Conservation (phyloP, 2,888 invertebrate genomes). For the Diplazon laetatorius region DNA sequence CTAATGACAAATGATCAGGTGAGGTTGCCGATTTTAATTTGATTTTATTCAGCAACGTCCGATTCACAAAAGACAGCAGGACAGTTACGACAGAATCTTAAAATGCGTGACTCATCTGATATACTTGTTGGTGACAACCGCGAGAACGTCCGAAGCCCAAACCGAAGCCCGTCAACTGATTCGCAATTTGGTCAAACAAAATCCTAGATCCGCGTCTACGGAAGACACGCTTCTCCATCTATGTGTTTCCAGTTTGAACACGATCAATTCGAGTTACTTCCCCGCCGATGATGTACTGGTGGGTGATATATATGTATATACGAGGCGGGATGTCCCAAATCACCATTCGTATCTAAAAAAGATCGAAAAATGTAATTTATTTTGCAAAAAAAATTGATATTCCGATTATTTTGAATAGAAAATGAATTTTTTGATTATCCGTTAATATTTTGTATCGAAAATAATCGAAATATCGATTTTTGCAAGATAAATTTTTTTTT, state of each 20-base stretch:
- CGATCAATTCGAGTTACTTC: slow-evolving; percentile 90
- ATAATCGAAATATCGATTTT: too few relatives aligned
- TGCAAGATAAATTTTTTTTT: slow-evolving; percentile 15
- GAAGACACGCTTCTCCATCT: slow-evolving; percentile 94
- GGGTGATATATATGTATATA: slow-evolving; percentile 70
- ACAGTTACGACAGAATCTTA: slow-evolving; percentile 91
- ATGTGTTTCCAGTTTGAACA: slow-evolving; percentile 90
- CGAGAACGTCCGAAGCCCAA: slow-evolving; percentile 83
- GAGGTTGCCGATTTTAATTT: slow-evolving; percentile 45
- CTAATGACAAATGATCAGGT: slow-evolving; percentile 17
- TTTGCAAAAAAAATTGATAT: too few relatives aligned
- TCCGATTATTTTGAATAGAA: too few relatives aligned
- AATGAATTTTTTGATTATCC: too few relatives aligned
- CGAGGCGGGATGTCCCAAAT: too few relatives aligned
- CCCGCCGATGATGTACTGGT: slow-evolving; percentile 86
- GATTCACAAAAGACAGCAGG: slow-evolving; percentile 90
- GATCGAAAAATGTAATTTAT: too few relatives aligned
- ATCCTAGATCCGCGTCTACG: slow-evolving; percentile 88
- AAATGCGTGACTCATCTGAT: slow-evolving; percentile 92
- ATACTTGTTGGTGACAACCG: slow-evolving; percentile 87
- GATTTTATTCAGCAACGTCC: slow-evolving; percentile 85
- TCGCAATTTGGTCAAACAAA: slow-evolving; percentile 85
- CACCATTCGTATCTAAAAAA: too few relatives aligned
- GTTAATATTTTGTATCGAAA: too few relatives aligned
- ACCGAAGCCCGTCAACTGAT: slow-evolving; percentile 82